These are phyloP conservation scores for Cheilosia variabilis DNA, from an alignment of 2,888 invertebrate species.

Conservation along the genomic window DNA sequence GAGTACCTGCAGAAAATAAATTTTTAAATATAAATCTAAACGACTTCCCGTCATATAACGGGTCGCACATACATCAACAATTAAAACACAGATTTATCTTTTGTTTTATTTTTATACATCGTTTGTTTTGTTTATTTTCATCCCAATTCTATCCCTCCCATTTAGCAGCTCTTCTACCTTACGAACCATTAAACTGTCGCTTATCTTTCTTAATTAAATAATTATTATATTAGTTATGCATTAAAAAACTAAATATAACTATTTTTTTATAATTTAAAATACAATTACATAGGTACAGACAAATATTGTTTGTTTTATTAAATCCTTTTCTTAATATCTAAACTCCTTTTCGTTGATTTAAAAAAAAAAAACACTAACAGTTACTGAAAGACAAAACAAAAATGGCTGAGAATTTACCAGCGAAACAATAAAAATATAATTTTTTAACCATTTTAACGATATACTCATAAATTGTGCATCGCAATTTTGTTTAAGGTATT, in stretches of 20 bases:
- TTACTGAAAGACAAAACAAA: not conserved
- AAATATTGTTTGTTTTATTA: slow-evolving; percentile 51
- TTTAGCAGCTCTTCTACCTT: slow-evolving; percentile 43
- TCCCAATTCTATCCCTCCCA: slow-evolving; percentile 31
- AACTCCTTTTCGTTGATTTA: not conserved
- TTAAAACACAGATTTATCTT: slow-evolving; percentile 16
- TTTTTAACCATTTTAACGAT: slow-evolving; percentile 16
- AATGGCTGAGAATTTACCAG: not conserved
- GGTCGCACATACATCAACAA: not conserved
- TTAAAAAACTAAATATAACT: slow-evolving; percentile 66
- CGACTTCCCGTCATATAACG: no score
- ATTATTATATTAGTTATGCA: slow-evolving; percentile 60
- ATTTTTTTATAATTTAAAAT: slow-evolving; percentile 52
- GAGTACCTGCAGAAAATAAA: no score
- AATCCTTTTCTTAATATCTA: not conserved
- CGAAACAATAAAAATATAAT: slow-evolving; percentile 1
- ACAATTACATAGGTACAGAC: slow-evolving; percentile 65
- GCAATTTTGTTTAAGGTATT: not conserved
- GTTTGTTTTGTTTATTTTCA: slow-evolving; percentile 50
- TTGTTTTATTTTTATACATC: slow-evolving; percentile 47
- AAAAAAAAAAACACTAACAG: slow-evolving; percentile 11
- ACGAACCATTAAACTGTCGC: slow-evolving; percentile 50
- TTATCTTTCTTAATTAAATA: slow-evolving; percentile 10
- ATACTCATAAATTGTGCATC: slow-evolving; percentile 45
- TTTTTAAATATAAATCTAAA: no score